Base-by-base conservation (phyloP, 2,797 vertebrate species). In the Spinus pinus region DNA sequence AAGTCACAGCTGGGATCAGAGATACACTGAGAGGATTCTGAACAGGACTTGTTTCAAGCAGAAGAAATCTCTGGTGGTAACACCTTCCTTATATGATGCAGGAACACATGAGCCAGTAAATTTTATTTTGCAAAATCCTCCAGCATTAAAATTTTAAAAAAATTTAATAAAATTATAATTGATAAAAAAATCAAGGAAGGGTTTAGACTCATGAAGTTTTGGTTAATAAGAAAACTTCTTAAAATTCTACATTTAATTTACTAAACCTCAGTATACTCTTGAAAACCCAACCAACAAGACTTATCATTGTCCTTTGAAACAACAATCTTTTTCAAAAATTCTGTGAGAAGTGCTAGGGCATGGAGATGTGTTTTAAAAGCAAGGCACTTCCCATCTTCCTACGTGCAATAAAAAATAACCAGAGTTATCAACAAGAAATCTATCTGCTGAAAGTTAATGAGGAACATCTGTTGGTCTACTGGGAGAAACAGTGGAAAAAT, bases 371-470 rank as follows among this genome's bases (percentile, higher is more conserved):
- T 58, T 90, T 95, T 41, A 33, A 85, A 94, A 88, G 14, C 33
- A 77, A 91, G 35, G 12, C 60, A 57, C 14, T 85, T 93, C 50
- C 64, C 74, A 94, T 44, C 30, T 82, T 89, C 25, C 41, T 89
- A 49, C 21, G 2, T 46, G 60, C 12, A 86, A 73, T 61, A 39
- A 90, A 71, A 50, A 61, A 69, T 24, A 86, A 62, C 14, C 50
- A 44, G 58, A 94, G 47, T 95, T 97, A 96, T 94, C 95, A 95
- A 80, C 24, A 20, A 88, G 81, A 90, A 93, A 95, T 95, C 94
- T 95, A 82, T 75, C 86, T 91, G 46, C 86, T 93, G 30, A 54
- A 83, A 85, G 75, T 87, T 96, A 95, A 95, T 95, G 85, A 95
- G 83, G 65, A 95, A 96, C 93, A 92, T 95, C 90, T 95, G 93